Conservation (phyloP, 2,797 vertebrate genomes). For the Margarornis squamiger region DNA sequence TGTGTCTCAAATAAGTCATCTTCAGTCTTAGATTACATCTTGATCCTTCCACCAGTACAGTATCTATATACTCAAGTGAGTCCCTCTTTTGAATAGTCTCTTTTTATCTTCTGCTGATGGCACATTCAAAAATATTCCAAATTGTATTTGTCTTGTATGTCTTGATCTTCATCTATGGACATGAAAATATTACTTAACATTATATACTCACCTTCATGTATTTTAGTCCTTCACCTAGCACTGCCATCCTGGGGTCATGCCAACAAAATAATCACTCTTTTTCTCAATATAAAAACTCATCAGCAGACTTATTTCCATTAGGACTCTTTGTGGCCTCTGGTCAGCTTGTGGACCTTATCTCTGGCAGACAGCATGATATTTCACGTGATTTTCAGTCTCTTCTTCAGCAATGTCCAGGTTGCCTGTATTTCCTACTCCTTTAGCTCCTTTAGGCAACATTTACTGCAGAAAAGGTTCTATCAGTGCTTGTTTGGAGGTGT, state of each 20-base stretch:
- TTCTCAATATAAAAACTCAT: not conserved
- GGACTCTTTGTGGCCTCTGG: not conserved
- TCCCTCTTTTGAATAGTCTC: not conserved
- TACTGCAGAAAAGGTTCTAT: not conserved
- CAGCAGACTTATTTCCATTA: not conserved
- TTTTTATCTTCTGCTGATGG: not conserved
- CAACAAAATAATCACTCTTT: not conserved
- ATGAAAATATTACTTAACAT: not conserved
- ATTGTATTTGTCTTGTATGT: not conserved
- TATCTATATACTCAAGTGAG: not conserved
- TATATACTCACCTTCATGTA: not conserved
- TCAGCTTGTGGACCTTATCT: not conserved
- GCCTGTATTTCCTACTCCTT: not conserved
- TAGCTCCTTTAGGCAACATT: not conserved
- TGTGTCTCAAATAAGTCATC: not conserved
- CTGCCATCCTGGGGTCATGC: not conserved
- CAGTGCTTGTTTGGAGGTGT: not conserved
- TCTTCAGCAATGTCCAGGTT: not conserved
- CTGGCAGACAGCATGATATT: not conserved
- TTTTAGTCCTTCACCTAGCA: not conserved
- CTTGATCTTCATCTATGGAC: not conserved
- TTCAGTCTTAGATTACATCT: not conserved
- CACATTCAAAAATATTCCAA: not conserved
- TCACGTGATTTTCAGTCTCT: not conserved
- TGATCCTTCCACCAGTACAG: not conserved